A percentile compares a stretch with the other conserved stretches of the same genome.
Evolutionary conservation across 2,888 invertebrate genomes (phyloP).

Genomic region (Acrobasis suavella): DNA sequence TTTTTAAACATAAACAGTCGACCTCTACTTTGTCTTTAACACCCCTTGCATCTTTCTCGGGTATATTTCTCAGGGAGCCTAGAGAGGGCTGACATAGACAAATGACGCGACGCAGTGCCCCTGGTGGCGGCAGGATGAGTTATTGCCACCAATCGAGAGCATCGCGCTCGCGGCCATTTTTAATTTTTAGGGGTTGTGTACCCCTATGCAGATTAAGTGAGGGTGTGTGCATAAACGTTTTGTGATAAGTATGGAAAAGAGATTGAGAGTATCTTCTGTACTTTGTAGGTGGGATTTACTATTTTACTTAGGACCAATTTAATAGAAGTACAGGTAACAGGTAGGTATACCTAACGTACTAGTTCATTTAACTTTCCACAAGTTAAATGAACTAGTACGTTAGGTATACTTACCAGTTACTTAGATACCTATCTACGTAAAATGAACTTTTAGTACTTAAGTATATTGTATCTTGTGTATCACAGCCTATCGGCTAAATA

Average conservation of each 20-base stretch:
- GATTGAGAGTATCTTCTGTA: neutral
- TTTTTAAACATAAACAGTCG: too few species aligned
- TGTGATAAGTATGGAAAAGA: slow-evolving; percentile 21
- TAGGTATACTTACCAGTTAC: too few species aligned
- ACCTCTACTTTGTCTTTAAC: slow-evolving; percentile 50
- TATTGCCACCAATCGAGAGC: slow-evolving; percentile 78
- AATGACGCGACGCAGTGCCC: slow-evolving; percentile 70
- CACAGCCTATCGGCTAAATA: too few species aligned
- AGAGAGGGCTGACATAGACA: slow-evolving; percentile 73
- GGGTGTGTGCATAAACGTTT: slow-evolving; percentile 37
- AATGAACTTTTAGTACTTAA: too few species aligned
- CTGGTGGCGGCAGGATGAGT: slow-evolving; percentile 74
- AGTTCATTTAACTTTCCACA: too few species aligned
- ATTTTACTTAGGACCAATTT: neutral
- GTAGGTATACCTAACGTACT: too few species aligned
- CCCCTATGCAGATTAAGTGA: slow-evolving; percentile 60
- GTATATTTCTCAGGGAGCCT: slow-evolving; percentile 58
- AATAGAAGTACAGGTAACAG: too few species aligned
- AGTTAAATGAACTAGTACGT: too few species aligned
- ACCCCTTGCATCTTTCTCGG: slow-evolving; percentile 67
- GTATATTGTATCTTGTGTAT: too few species aligned
- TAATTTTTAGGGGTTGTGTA: slow-evolving; percentile 79
- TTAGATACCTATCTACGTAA: too few species aligned
- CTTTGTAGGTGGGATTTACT: neutral
- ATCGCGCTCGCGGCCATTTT: slow-evolving; percentile 77